Evolutionary conservation across 37 sponge, comb jelly and placozoan species (phyloP), one percentile per base, ranked within the genome.

Genomic region (Corticium candelabrum): DNA sequence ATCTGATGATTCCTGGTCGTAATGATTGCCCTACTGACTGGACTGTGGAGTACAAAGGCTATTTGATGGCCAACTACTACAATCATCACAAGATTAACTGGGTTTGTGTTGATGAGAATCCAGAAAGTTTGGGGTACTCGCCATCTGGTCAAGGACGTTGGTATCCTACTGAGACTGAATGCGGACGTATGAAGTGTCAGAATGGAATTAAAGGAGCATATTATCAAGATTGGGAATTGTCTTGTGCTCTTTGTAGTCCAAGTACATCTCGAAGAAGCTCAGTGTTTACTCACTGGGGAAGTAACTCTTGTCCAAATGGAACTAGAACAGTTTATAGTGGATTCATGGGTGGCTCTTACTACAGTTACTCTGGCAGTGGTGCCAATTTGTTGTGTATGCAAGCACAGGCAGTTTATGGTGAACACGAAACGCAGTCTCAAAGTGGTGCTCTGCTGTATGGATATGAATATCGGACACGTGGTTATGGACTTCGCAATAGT

Each of bases 241-340:
- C 62, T 11, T 50, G 62, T 21, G 11, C 62, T 11, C 15, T 50
- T 11, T 50, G 62, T 21, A 50, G 62, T 50, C 62, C 62, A 11
- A 21, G 21, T 27, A 50, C 62, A 27, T 31, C 7, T 21, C 11
- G 2, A 1, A 74, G 76, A 73, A 68, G 76, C 35, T 41, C 56
- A 4, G 82, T 82, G 27, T 82, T 43, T 36, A 79, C 78, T 1
- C 41, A 76, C 33, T 79, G 80, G 80, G 80, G 80, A 4, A 68
- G 69, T 33, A 73, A 33, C 1, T 11, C 70, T 5, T 79, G 80
- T 74, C 80, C 77, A 32, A 76, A 1, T 82, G 82, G 21, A 11
- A 78, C 82, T 11, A 32, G 62, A 35, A 41, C 75, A 4, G 57
- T 82, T 2, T 82, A 82, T 38, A n/a, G 62, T 34, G 83, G 83